Evolutionary conservation across 2,113 vertebrate genomes (phyloP).

Genomic region (Aegotheles bennettii): DNA sequence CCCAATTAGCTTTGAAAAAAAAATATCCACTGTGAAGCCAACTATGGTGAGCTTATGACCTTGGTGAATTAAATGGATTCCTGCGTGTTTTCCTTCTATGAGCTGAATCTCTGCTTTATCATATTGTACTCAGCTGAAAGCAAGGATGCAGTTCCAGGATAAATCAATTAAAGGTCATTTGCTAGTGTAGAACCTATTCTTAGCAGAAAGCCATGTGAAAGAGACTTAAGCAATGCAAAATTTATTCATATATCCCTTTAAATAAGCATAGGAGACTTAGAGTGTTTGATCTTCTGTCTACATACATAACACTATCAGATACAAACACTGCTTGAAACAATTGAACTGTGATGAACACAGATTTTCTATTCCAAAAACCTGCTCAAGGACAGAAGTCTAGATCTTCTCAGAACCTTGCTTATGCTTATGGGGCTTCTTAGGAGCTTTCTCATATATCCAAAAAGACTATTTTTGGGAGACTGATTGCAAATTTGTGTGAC

Average conservation of each 20-base stretch:
- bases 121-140: not conserved
- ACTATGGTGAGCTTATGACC: not conserved
- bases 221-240: not conserved
- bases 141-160: not conserved
- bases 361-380: not conserved
- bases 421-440: not conserved
- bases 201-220: not conserved
- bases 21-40: not conserved
- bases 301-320: not conserved
- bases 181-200: not conserved
- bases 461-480: not conserved
- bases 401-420: not conserved
- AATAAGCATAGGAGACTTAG: not conserved
- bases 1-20: not conserved
- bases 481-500: not conserved
- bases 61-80: not conserved
- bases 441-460: not conserved
- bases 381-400: not conserved
- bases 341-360: not conserved
- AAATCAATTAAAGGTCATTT: not conserved
- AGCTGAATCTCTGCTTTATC: not conserved
- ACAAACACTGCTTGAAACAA: not conserved
- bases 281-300: not conserved
- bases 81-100: not conserved
- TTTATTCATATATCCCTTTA: not conserved